Base-by-base conservation (phyloP, 2,888 invertebrate species). In the Cataglyphis albicans region DNA sequence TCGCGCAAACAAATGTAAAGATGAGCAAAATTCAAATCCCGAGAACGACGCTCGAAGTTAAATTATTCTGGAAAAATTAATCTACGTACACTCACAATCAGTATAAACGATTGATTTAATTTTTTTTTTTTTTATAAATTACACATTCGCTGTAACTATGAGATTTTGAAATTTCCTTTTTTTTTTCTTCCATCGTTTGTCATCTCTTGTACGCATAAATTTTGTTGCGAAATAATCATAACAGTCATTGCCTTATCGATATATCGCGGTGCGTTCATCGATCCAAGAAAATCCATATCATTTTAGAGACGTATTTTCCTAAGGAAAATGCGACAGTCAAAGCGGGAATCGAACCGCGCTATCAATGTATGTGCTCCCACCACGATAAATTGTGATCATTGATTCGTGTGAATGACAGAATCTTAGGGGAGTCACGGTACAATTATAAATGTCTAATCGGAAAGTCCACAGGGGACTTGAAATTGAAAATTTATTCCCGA, bases 401-500 rank as follows among this genome's bases (percentile, higher is more conserved):
- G 57, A 78, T 78, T 57, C 68, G 32, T 68, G 12, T 29, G 29
- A 70, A 44, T 59, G 10, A 6, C 35, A 7, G 41, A 68, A 57
- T 25, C 35, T 44, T 32, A 7, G 29, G 70, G 44, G 59, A 78
- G 44, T 78, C 59, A 78, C 32, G 29, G 5, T 6, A n/a, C 55
- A 21, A 35, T 7, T 35, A 15, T 35, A n/a, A 7, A 41, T 29
- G 29, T 3, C 12, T n/a, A 10, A 12, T 61, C 52, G 41, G 61
- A 80, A 82, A 78, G 68, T 59, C 76, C 59, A 15, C 29, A 59
- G n/a, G 59, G 41, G 59, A 29, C 5, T 81, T 25, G 12, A 32
- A 75, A 82, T 21, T 10, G 59, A 41, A 67, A 29, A 32, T n/a
- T 70, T 74, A 41, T 68, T 68, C 29, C 52, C n/a, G 10, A 21